Evolutionary conservation across 1,140 invertebrate species (phyloP), one percentile per base, ranked within the genome.

Genomic region (Anagrus nilaparvatae): DNA sequence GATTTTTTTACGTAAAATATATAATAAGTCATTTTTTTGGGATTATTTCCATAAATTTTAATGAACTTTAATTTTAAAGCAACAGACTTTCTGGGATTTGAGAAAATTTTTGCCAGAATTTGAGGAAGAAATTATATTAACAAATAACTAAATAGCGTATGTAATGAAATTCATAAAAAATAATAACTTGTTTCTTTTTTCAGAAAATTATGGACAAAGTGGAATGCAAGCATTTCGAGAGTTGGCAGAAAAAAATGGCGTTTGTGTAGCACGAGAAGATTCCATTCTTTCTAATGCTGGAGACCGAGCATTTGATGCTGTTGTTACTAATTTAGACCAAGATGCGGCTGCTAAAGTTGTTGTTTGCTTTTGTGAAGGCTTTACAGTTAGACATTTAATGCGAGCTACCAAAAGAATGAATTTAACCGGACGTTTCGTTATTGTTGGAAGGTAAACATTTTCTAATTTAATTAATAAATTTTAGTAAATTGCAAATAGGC

Each of bases 321-420:
- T 82, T 2, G 61, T 84, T 8, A 55, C 58, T 16, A 76, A 74
- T 42, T 63, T 84, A 7, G 58, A 69, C 39, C 65, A 73, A 50
- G 76, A 76, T 44, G 61, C 63, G 7, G 70, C 71, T 24, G 80
- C 80, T 5, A 65, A 71, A 24, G 83, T 86, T 5, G 77, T 86
- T n/a, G 81, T 87, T 3, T 88, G 85, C 60, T 88, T 87, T 70
- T 88, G 84, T 62, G 83, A 88, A 65, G 84, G 84, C 4, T 70
- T 75, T 56, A 84, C 82, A 0, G 76, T 87, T 27, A 60, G 75
- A 39, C 75, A 75, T 10, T 63, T 88, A n/a, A 67, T 87, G 41
- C 68, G 69, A 43, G 82, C 83, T 1, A 74, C 77, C 3, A 70
- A 73, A 47, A 64, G 77, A 25, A 56, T 76, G n/a, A 74, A 76